Conservation (phyloP, 2,797 vertebrate species). For the Peromyscus attwateri region DNA sequence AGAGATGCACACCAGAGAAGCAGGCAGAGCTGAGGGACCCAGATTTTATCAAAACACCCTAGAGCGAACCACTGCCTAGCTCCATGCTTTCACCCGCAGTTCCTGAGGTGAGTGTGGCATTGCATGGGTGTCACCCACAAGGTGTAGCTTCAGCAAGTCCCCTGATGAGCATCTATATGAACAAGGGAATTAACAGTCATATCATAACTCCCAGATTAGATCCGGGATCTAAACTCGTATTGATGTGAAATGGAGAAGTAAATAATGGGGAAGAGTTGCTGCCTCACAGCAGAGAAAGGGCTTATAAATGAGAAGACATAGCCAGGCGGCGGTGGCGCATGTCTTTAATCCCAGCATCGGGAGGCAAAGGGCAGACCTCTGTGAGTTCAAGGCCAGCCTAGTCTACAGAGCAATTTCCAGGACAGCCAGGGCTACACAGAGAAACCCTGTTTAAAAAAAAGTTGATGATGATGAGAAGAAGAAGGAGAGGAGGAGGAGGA, state of each 20-base stretch:
- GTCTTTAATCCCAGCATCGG: neutral
- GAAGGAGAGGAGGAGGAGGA: accelerated
- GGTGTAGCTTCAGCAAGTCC: accelerated
- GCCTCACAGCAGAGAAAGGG: accelerated
- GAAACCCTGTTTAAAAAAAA: neutral
- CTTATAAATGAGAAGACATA: neutral
- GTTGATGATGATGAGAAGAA: neutral
- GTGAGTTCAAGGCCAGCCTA: neutral
- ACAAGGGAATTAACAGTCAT: accelerated
- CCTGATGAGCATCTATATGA: neutral
- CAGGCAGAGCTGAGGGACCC: accelerated
- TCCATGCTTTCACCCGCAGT: accelerated
- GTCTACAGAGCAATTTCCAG: neutral
- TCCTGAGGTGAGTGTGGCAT: neutral
- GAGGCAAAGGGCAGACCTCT: neutral
- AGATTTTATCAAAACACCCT: neutral
- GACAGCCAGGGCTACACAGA: neutral
- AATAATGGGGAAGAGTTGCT: accelerated
- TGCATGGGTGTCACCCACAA: accelerated
- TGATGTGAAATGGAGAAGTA: accelerated
- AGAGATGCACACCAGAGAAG: neutral
- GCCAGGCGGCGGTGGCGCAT: neutral
- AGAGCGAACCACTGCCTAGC: neutral
- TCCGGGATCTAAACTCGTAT: accelerated
- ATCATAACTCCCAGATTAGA: neutral